Conservation (phyloP, 2,888 invertebrate species). For the Odontothrips loti region DNA sequence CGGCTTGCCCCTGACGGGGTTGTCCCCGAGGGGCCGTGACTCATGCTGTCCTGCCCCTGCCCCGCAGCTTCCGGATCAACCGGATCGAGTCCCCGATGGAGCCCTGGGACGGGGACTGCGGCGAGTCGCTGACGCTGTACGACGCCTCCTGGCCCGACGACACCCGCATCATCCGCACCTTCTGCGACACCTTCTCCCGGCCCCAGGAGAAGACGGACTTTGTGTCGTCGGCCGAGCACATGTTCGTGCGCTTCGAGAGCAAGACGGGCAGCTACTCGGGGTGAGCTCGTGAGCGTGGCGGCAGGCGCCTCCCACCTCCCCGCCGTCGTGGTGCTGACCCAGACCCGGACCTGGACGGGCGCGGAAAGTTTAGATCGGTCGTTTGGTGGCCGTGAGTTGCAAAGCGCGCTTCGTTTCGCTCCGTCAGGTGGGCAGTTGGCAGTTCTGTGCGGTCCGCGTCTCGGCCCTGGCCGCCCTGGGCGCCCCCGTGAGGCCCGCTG, state of each 20-base stretch:
- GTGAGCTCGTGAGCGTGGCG: conserved; percentile 46
- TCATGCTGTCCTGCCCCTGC: conserved; percentile 29
- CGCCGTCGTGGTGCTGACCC: conserved; percentile 29
- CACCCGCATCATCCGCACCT: conserved; percentile 85
- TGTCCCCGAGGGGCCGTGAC: not conserved
- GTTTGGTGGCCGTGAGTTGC: too few species aligned
- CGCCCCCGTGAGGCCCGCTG: not conserved
- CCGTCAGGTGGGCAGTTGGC: too few species aligned
- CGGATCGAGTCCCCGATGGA: conserved; percentile 83
- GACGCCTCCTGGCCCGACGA: conserved; percentile 85
- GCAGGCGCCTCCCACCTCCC: too few species aligned
- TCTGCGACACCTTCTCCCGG: conserved; percentile 89
- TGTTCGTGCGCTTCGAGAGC: conserved; percentile 85
- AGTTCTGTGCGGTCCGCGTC: conserved; percentile 32
- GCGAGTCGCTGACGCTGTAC: conserved; percentile 83
- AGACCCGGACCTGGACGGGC: too few species aligned
- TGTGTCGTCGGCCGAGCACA: conserved; percentile 78
- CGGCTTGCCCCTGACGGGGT: not conserved
- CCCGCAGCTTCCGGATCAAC: conserved; percentile 75
- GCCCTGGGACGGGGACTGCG: conserved; percentile 82
- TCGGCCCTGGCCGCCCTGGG: not conserved
- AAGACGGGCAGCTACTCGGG: conserved; percentile 90
- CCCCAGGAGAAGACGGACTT: conserved; percentile 93
- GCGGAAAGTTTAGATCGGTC: too few species aligned
- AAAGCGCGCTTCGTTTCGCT: too few species aligned